Evolutionary conservation across 1,140 invertebrate species (phyloP), one percentile per base, ranked within the genome.

Genomic region (Nephila pilipes): DNA sequence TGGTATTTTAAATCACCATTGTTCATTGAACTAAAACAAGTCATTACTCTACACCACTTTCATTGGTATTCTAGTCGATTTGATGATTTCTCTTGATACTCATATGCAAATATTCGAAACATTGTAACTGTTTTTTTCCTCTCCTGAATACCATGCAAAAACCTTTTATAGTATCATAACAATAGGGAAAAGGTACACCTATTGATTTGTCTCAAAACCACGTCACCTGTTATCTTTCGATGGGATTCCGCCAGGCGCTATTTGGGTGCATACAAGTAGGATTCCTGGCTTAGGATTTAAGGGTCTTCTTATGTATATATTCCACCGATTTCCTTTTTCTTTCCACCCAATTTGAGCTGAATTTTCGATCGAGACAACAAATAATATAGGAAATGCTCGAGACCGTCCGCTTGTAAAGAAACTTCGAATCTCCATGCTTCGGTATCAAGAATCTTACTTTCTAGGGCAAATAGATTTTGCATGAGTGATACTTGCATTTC

Each of bases 271-370:
- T 69, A 29, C 65, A 20, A 69, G 10, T 69, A 29, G 65, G 65
- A 69, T 69, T 29, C 65, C 14, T 16, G 12, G 25, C 25, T 46
- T 46, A 22, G 38, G 46, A 46, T 81, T 81, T 81, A 81, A 81
- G 79, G 79, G 79, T 38, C 79, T 46, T 81, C 32, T 81, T n/a
- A n/a, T 6, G 60, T n/a, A 81, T 32, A 69, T 69, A 69, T 54
- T 54, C 38, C 79, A 38, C 18, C 79, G 32, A 81, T 81, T 81
- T 81, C 79, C 79, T 81, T 81, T 81, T 81, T 36, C 79, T 81
- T 81, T 81, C 79, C 46, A 81, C 36, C 79, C 79, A 81, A 81
- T 81, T 81, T 81, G 79, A 38, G 46, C 18, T 6, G 46, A 25
- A 38, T 54, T 32, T 81, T 81, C 79, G 79, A 81, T 38, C 18